Base-by-base conservation (phyloP, 1,140 invertebrate genomes). In the Acromyrmex echinatior region DNA sequence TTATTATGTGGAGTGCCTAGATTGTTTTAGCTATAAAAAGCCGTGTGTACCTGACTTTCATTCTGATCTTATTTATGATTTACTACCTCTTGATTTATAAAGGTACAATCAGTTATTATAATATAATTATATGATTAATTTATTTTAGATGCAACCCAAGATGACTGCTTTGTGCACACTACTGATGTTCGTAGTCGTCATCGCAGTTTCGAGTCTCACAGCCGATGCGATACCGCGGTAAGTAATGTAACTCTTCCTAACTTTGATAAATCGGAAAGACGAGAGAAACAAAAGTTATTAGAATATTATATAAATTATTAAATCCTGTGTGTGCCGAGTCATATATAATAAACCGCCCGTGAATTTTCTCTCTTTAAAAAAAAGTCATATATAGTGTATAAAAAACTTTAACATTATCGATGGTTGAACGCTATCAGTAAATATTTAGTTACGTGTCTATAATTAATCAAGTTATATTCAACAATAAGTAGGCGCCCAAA, bases 181-280 rank as follows among this genome's bases (percentile, higher is more conserved):
- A 25, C 35, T 93, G 65, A 90, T 91, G 9, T 76, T 87, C 39
- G 79, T 91, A 16, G 79, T 80, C 18, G 31, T 92, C 16, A 56
- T 91, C 45, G 76, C 86, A 60, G 18, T 91, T 18, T 78, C 84
- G 14, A 80, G 82, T 25, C 58, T 78, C 56, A 51, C 80, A 58
- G 90, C 79, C 28, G 91, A 92, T 31, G 93, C 93, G 58, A 87
- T 89, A 73, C 92, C 93, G 49, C 92, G 78, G 92, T 92, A 81
- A 5, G 5, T 35, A 31, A 91, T 14, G 7, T 86, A 76, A 66
- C 58, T 53, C 3, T 14, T 65, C 3, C n/a, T 56, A 21, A 3
- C 2, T 56, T 56, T 3, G 16, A 31, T 28, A 49, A 60, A 31
- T 53, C 3, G 12, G 45, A 25, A 18, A 28, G 10, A 31, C 51